Evolutionary conservation across 2,888 invertebrate genomes (phyloP).

Genomic region (Dynastes tityus): DNA sequence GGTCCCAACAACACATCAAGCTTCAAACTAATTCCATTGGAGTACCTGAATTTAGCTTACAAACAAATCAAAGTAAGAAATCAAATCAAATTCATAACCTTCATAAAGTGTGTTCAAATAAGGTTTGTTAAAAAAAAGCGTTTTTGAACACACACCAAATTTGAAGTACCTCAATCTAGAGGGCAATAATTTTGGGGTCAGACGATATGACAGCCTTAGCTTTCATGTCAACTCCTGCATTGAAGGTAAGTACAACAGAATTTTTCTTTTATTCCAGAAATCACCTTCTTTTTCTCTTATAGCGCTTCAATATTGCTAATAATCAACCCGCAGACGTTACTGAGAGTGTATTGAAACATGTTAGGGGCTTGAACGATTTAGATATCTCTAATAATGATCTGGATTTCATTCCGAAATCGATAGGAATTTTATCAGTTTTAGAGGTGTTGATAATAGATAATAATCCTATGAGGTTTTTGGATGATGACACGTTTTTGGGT

Average conservation of each 20-base stretch:
- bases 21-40: slow-evolving; percentile 74
- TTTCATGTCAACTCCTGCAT: slow-evolving; percentile 67
- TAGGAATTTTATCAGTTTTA: slow-evolving; percentile 73
- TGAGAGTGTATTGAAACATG: slow-evolving; percentile 71
- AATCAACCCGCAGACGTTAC: slow-evolving; percentile 76
- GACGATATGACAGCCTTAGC: slow-evolving; percentile 74
- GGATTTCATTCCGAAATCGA: slow-evolving; percentile 74
- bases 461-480: slow-evolving; percentile 76
- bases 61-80: slow-evolving; percentile 59
- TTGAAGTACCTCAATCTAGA: slow-evolving; percentile 76
- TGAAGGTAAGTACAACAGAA: slow-evolving; percentile 71
- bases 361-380: slow-evolving; percentile 73
- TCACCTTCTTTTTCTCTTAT: slow-evolving; percentile 55
- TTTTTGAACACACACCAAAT: slow-evolving; percentile 79
- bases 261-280: too few species aligned
- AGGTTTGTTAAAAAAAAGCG: slow-evolving; percentile 62
- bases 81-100: slow-evolving; percentile 75
- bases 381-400: slow-evolving; percentile 77
- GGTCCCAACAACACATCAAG: slow-evolving; percentile 74
- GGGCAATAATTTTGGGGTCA: slow-evolving; percentile 75
- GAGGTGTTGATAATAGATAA: slow-evolving; percentile 76
- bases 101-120: slow-evolving; percentile 63
- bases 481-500: slow-evolving; percentile 77
- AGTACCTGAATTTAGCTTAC: slow-evolving; percentile 77
- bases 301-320: slow-evolving; percentile 68